Evolutionary conservation across 2,888 invertebrate species (phyloP), one percentile per base, ranked within the genome.

Genomic region (Acrocyrtus sp.): DNA sequence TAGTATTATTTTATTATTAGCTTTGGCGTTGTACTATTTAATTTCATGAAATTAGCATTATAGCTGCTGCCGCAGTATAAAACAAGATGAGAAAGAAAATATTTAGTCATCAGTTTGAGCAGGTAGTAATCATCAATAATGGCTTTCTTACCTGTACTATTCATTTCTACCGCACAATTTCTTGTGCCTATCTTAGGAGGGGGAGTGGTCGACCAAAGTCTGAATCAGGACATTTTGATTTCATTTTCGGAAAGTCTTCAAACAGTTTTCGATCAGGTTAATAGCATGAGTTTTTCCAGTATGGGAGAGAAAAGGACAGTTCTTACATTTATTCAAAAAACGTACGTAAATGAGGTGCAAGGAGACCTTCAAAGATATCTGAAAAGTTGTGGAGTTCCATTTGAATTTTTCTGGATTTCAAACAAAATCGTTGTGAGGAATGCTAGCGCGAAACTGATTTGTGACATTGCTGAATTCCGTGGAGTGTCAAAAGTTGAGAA

Each of bases 211-310:
- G 67, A 67, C 39, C 53, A 58, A 4, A 29, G n/a, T 6, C 67
- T 67, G n/a, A n/a, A n/a, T n/a, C n/a, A 68, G 51, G 61, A 68
- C 26, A 60, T 68, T 19, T 53, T 68, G 61, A 47, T 68, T 2
- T 61, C 68, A 22, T 68, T 68, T 29, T 41, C 60, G 15, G 50
- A 54, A 53, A 22, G 60, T 3, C 58, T 68, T 15, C 22, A 54
- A 15, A 1, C 60, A 8, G 47, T 68, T 19, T 27, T 68, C 8
- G 24, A 68, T 10, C 53, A 60, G 34, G 22, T 68, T 12, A 61
- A 60, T 24, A 1, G 29, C 5, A 43, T 45, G 47, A 60, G 47
- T 22, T 60, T 68, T 54, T 27, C 68, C 19, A 47, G 47, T 22
- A 1, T 10, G 0, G 17, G 0, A 10, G 60, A 60, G 43, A 68